These are phyloP conservation scores for Sclerurus mexicanus DNA, from an alignment of 2,113 vertebrate genomes.

Conservation along the genomic window DNA sequence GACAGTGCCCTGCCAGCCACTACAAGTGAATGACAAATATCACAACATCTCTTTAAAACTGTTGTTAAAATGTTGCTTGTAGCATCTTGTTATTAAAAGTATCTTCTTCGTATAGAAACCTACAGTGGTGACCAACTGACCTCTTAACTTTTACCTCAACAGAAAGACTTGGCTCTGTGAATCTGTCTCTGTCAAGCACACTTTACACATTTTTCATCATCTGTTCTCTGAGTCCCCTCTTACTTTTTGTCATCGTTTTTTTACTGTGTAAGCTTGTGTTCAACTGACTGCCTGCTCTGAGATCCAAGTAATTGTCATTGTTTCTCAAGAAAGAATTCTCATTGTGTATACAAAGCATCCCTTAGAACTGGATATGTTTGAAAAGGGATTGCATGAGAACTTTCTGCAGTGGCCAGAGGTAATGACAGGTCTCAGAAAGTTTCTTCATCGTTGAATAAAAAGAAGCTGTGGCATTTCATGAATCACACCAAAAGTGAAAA, in stretches of 20 bases:
- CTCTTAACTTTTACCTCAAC: not conserved
- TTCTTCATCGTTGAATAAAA: not conserved
- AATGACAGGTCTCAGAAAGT: not conserved
- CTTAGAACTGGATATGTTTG: not conserved
- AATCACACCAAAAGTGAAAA: not conserved
- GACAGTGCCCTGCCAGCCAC: not conserved
- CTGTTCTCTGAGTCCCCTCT: not conserved
- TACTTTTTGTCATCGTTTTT: not conserved
- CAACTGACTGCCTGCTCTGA: not conserved
- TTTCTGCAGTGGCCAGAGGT: not conserved
- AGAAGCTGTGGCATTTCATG: not conserved
- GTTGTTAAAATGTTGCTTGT: not conserved
- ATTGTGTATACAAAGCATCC: fast-evolving
- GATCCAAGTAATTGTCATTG: not conserved
- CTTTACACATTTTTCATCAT: not conserved
- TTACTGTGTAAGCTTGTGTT: not conserved
- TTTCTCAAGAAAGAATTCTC: not conserved
- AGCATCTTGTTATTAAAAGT: not conserved
- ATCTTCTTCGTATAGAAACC: not conserved
- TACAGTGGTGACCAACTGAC: not conserved
- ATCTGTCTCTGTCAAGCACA: not conserved
- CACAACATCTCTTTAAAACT: not conserved
- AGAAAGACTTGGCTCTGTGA: not conserved
- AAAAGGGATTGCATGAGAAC: not conserved
- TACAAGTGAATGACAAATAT: not conserved